Percentiles rank a stretch among this genome's conserved stretches.
Evolutionary conservation across 2,113 vertebrate species (phyloP).

Genomic region (Bambusicola thoracicus): DNA sequence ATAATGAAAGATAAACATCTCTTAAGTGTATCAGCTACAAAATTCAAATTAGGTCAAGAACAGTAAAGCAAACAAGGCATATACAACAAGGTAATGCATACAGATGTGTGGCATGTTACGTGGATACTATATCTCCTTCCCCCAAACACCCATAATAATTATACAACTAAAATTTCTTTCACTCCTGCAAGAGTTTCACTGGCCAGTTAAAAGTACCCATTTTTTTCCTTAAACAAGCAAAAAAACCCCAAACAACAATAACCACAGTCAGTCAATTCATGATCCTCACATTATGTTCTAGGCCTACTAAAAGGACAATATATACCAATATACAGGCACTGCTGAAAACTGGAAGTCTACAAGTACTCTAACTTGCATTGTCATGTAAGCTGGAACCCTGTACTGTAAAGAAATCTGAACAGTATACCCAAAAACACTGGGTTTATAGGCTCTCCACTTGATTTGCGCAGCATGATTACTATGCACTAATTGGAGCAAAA

Average conservation of each 20-base stretch:
- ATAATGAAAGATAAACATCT: not conserved
- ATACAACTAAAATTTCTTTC: not conserved
- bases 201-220: not conserved
- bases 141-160: not conserved
- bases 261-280: not conserved
- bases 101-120: not conserved
- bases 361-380: not conserved
- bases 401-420: not conserved
- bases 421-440: not conserved
- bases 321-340: not conserved
- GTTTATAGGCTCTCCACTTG: not conserved
- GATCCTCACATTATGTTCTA: not conserved
- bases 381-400: not conserved
- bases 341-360: not conserved
- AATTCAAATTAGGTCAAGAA: slow-evolving; percentile 4
- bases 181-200: not conserved
- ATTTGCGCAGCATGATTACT: not conserved
- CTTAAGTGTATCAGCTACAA: not conserved
- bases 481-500: slow-evolving; percentile 23
- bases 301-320: not conserved
- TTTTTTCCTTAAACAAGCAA: not conserved
- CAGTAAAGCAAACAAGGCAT: not conserved
- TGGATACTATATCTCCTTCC: not conserved
- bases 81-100: not conserved
- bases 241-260: not conserved